Evolutionary conservation across 37 sponge, comb jelly and placozoan species (phyloP).

Genomic region (Bolinopsis microptera): DNA sequence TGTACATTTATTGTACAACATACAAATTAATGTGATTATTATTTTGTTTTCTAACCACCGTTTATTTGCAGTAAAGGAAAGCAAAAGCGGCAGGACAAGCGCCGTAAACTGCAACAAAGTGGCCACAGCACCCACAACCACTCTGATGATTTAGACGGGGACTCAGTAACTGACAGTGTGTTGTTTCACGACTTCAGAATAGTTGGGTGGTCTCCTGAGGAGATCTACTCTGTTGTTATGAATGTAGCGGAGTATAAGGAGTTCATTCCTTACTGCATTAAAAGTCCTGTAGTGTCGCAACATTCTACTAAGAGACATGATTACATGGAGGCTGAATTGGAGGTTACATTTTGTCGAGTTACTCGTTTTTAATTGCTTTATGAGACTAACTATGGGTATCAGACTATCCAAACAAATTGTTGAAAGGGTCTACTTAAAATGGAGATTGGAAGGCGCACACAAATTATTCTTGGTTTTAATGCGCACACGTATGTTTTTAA

Average conservation of each 20-base stretch:
- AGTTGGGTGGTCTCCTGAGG: conserved; percentile 65
- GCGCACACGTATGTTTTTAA: no score
- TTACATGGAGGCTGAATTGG: conserved; percentile 49
- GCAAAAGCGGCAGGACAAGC: conserved; percentile 46
- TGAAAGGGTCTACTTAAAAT: no score
- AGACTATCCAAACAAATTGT: not conserved
- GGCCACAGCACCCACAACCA: conserved; percentile 36
- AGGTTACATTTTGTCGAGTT: no score
- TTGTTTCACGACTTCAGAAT: not conserved
- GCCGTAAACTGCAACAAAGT: conserved; percentile 54
- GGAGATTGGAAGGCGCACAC: no score
- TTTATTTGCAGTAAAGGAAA: not conserved
- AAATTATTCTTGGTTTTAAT: no score
- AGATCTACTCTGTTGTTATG: conserved; percentile 45
- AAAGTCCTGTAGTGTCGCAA: not conserved
- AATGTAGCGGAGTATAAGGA: conserved; percentile 53
- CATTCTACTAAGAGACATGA: not conserved
- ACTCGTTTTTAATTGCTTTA: no score
- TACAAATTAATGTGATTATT: no score
- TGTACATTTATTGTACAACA: no score
- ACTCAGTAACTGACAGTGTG: not conserved
- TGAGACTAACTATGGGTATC: no score
- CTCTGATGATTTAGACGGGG: conserved; percentile 2
- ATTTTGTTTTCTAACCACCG: no score
- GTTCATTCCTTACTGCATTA: conserved; percentile 57